These are phyloP conservation scores for Ophonus ardosiacus DNA, from an alignment of 2,888 invertebrate species.

Conservation along the genomic window DNA sequence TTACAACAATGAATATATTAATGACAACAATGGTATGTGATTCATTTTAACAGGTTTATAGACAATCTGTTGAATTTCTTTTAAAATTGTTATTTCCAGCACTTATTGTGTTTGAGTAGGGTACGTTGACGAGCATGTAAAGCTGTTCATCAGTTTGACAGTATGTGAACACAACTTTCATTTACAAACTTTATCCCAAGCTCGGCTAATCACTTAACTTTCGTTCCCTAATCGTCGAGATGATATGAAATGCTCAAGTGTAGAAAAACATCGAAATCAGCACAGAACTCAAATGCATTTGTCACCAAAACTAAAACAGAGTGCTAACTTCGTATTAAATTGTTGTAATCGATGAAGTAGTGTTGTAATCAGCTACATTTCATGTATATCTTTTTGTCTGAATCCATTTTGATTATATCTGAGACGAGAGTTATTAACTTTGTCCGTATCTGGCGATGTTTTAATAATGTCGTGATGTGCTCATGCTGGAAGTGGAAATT, in stretches of 20 bases:
- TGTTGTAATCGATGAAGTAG: no score
- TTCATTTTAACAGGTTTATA: no score
- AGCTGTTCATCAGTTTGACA: background rate
- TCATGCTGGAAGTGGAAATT: constrained; percentile 29
- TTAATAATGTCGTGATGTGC: constrained; percentile 21
- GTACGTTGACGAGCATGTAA: background rate
- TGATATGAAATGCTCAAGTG: background rate
- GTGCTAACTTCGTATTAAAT: no score
- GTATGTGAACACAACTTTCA: constrained; percentile 2
- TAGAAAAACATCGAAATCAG: background rate
- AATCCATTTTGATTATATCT: background rate
- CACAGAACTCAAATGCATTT: background rate
- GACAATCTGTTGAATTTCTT: background rate
- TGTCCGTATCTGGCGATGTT: background rate
- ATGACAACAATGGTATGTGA: no score
- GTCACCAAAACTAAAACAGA: background rate
- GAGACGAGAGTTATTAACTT: constrained; percentile 18
- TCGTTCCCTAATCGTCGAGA: constrained; percentile 1
- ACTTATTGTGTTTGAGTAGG: background rate
- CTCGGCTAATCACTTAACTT: constrained; percentile 9
- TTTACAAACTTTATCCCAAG: background rate
- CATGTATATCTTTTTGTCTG: no score
- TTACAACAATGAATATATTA: no score
- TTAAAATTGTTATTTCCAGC: background rate
- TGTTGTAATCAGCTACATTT: no score